These are phyloP conservation scores for Hetaerina titia DNA, from an alignment of 2,888 invertebrate species.

Conservation along the genomic window DNA sequence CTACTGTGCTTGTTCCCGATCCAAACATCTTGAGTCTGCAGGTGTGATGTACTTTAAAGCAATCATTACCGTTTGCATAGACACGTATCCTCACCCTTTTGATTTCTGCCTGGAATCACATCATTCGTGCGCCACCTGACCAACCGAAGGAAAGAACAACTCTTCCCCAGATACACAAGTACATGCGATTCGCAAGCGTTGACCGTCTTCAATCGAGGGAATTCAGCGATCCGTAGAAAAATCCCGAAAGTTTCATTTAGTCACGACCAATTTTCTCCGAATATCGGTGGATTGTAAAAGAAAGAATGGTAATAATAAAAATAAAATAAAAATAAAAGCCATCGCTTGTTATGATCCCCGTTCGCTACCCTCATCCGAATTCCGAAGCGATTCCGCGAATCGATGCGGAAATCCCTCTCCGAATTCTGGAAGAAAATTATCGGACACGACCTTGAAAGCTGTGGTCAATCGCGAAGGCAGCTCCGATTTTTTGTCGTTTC, in stretches of 20 bases:
- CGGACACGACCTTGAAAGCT: neutral
- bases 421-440: neutral
- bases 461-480: neutral
- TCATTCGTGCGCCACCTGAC: too few relatives aligned
- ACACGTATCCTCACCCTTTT: too few relatives aligned
- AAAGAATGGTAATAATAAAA: neutral
- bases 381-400: neutral
- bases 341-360: neutral
- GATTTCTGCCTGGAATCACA: too few relatives aligned
- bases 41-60: too few relatives aligned
- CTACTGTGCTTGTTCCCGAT: too few relatives aligned
- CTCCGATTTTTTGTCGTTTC: neutral
- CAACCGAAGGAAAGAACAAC: too few relatives aligned
- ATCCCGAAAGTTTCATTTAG: neutral
- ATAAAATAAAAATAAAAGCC: neutral
- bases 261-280: neutral
- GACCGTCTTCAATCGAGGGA: too few relatives aligned
- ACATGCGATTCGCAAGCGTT: too few relatives aligned
- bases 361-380: neutral
- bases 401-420: neutral
- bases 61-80: too few relatives aligned
- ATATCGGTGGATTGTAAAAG: neutral
- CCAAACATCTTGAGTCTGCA: too few relatives aligned
- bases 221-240: neutral
- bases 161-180: too few relatives aligned